Percentiles rank a stretch among this genome's conserved stretches.
Conservation (phyloP, 2,797 vertebrate species). For the Anguilla anguilla region DNA sequence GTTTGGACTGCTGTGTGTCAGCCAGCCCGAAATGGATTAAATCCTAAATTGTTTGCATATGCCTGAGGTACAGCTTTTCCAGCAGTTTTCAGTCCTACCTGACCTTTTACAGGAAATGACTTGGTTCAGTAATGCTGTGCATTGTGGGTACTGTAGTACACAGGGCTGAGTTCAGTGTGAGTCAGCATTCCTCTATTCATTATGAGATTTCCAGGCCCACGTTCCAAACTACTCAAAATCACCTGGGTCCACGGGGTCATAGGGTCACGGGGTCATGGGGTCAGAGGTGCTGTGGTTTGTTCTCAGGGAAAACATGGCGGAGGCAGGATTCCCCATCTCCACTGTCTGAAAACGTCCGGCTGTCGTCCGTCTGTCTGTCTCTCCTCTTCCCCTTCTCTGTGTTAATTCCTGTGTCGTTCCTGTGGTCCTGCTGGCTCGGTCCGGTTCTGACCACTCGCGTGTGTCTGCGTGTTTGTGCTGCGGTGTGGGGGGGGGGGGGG, state of each 20-base stretch:
- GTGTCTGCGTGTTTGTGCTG: background rate
- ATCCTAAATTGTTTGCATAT: background rate
- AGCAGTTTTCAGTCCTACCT: background rate
- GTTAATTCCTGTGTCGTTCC: background rate
- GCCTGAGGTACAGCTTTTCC: background rate
- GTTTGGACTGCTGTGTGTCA: background rate
- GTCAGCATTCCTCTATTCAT: no score
- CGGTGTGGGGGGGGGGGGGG: no score
- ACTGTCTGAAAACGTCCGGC: background rate
- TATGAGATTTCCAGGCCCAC: no score
- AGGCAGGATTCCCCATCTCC: conserved; percentile 57
- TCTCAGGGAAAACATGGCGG: conserved; percentile 72
- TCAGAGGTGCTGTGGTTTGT: conserved; percentile 68
- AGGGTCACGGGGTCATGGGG: conserved; percentile 44
- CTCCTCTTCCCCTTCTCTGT: background rate
- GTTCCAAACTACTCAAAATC: background rate
- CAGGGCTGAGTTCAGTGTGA: conserved; percentile 29
- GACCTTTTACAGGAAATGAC: conserved; percentile 1
- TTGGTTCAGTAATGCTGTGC: background rate
- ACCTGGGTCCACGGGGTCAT: background rate
- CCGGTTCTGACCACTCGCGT: background rate
- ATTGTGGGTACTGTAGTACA: conserved; percentile 20
- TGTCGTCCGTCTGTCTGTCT: background rate
- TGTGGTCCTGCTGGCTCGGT: background rate
- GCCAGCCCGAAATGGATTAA: background rate